phyloP scores from a whole-genome alignment of 2,113 vertebrate species.

The Delphinus delphis region DNA sequence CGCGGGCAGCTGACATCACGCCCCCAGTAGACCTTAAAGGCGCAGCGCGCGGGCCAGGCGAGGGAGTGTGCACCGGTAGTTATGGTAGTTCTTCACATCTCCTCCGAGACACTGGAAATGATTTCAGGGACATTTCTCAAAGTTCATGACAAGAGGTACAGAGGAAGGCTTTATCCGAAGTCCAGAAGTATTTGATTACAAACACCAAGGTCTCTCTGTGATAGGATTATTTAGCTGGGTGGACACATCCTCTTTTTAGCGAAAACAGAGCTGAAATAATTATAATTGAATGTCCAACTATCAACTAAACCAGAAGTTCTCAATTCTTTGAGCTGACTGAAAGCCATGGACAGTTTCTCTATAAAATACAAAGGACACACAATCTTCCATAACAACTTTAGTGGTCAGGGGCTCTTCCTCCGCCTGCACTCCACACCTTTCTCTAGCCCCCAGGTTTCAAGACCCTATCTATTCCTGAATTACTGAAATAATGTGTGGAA shows the following conservation, averaged over 20 bases:
- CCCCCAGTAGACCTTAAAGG: constrained; percentile 75
- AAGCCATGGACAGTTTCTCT: not conserved
- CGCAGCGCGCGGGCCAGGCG: not conserved
- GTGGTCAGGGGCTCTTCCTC: not conserved
- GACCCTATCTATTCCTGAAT: not conserved
- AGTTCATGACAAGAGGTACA: not conserved
- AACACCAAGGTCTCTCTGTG: not conserved
- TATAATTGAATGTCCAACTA: not conserved
- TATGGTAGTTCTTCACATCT: not conserved
- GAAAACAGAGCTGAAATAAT: not conserved
- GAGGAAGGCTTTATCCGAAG: not conserved
- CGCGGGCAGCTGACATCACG: constrained; percentile 41
- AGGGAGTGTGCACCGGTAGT: not conserved
- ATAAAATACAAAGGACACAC: not conserved
- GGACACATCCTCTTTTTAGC: not conserved
- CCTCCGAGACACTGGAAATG: not conserved
- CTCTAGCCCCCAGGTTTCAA: not conserved
- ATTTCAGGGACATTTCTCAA: not conserved
- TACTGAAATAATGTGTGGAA: not conserved
- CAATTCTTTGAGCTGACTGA: not conserved
- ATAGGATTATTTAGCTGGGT: not conserved
- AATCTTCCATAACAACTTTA: not conserved
- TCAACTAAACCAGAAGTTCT: not conserved
- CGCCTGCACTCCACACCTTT: no score
- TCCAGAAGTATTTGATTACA: not conserved